These are phyloP conservation scores for Trissolcus brochymenae DNA, from an alignment of 2,888 invertebrate species.

Conservation along the genomic window DNA sequence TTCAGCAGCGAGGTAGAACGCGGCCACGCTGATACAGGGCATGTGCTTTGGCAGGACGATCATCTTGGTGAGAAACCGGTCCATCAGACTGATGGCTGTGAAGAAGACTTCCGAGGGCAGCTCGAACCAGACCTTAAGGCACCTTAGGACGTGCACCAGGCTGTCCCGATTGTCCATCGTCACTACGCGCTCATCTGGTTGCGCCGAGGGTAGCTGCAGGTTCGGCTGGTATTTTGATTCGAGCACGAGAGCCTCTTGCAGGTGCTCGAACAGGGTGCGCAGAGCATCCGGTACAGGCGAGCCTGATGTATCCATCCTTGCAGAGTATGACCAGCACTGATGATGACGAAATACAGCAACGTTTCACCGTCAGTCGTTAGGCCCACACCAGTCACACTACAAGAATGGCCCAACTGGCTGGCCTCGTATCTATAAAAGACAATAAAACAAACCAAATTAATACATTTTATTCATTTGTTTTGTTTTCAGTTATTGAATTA, in stretches of 20 bases:
- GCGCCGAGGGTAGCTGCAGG: slow-evolving; percentile 81
- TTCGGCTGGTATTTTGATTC: slow-evolving; percentile 85
- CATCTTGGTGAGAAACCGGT: slow-evolving; percentile 89
- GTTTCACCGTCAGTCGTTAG: slow-evolving; percentile 22
- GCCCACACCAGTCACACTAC: slow-evolving; percentile 69
- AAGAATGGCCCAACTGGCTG: slow-evolving; percentile 76
- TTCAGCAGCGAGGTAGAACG: slow-evolving; percentile 89
- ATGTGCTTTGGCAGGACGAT: slow-evolving; percentile 89
- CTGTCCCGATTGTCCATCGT: slow-evolving; percentile 87
- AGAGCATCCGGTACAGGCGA: slow-evolving; percentile 76
- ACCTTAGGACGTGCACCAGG: slow-evolving; percentile 87
- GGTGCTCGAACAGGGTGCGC: slow-evolving; percentile 73
- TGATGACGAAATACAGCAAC: slow-evolving; percentile 56
- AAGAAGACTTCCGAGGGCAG: slow-evolving; percentile 87
- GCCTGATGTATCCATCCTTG: slow-evolving; percentile 76
- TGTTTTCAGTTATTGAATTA: too few relatives aligned
- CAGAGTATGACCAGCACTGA: slow-evolving; percentile 68
- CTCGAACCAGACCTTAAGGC: slow-evolving; percentile 91
- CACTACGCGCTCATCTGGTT: slow-evolving; percentile 83
- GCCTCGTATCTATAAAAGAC: slow-evolving; percentile 73
- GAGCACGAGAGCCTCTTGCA: slow-evolving; percentile 83
- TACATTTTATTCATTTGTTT: background rate
- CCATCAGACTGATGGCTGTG: slow-evolving; percentile 87
- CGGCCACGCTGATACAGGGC: slow-evolving; percentile 91
- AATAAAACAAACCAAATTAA: slow-evolving; percentile 2